phyloP scores from a whole-genome alignment of 2,797 vertebrate genomes.

The Loris lydekkerianus region DNA sequence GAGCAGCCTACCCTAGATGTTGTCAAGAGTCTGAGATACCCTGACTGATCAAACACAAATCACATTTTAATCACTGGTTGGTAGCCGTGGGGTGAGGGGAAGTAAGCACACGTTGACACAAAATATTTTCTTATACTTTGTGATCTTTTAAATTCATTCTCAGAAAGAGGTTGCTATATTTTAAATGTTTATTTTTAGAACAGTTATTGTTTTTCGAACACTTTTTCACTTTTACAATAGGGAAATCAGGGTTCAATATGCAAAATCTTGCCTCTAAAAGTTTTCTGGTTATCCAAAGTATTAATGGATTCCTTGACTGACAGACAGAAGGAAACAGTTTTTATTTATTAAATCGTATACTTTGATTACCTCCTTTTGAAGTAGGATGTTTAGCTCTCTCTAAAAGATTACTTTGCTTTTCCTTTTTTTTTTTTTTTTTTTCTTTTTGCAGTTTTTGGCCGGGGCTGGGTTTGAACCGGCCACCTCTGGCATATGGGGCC shows the following conservation, averaged over 20 bases:
- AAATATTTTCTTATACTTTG: background rate
- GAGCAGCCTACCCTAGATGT: background rate
- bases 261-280: background rate
- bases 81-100: background rate
- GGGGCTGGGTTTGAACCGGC: no score
- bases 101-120: background rate
- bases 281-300: background rate
- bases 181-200: slow-evolving; percentile 25
- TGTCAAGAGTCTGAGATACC: background rate
- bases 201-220: background rate
- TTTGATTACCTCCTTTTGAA: slow-evolving; percentile 1
- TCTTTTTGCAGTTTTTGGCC: no score
- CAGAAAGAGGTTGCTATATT: background rate
- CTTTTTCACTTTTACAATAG: background rate
- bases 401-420: slow-evolving; percentile 26
- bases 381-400: slow-evolving; percentile 16
- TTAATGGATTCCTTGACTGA: background rate
- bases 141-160: slow-evolving; percentile 5
- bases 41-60: background rate
- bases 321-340: background rate
- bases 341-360: background rate
- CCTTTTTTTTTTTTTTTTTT: no score
- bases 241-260: background rate
- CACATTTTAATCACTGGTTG: background rate
- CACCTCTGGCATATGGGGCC: no score